Conservation (phyloP, 2,888 invertebrate species). For the Hypomecis punctinalis region DNA sequence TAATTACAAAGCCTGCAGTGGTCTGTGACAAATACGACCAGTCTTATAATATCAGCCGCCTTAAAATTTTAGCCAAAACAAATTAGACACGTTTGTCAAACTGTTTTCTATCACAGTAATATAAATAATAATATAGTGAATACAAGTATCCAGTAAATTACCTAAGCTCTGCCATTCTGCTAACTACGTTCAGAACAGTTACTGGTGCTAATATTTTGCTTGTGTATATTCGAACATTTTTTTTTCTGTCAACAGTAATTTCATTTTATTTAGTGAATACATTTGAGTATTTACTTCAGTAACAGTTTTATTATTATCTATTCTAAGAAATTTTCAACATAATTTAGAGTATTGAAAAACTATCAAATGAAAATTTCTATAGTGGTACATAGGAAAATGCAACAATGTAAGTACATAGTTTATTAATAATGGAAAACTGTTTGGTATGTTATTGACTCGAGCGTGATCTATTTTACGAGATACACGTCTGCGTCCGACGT, state of each 20-base stretch:
- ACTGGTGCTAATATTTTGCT: neutral
- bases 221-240: no score
- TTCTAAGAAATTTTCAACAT: no score
- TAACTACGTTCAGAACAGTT: constrained; percentile 3
- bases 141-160: constrained; percentile 3
- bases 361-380: no score
- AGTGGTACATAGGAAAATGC: no score
- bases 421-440: neutral
- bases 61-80: neutral
- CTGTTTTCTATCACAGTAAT: neutral
- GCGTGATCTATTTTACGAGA: constrained; percentile 16
- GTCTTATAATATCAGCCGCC: neutral
- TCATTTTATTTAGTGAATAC: no score
- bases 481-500: constrained; percentile 9
- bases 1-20: no score
- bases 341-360: no score
- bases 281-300: no score
- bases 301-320: no score
- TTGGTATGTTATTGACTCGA: neutral
- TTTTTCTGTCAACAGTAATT: no score
- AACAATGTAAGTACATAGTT: constrained; percentile 4
- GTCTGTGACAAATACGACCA: neutral
- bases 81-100: constrained; percentile 11
- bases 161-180: neutral
- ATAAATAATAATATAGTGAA: constrained; percentile 6